These are phyloP conservation scores for Drosophila histrio DNA, from an alignment of 2,888 invertebrate genomes.

Conservation along the genomic window DNA sequence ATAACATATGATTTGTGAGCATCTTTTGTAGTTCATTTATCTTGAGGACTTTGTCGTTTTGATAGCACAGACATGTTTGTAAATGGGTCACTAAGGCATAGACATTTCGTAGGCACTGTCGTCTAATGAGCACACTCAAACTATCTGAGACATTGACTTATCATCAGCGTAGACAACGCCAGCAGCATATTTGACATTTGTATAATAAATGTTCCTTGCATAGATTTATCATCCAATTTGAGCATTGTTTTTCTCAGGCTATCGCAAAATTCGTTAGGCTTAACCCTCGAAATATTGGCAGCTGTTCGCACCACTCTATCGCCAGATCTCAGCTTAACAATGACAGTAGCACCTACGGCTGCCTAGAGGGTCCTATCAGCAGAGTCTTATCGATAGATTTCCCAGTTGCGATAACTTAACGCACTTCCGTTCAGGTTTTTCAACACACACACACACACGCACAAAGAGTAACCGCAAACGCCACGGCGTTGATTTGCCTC, in stretches of 20 bases:
- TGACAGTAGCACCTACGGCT: slow-evolving; percentile 42
- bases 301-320: slow-evolving; percentile 53
- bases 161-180: slow-evolving; percentile 7
- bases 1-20: slow-evolving; percentile 73
- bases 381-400: slow-evolving; percentile 49
- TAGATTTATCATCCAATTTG: slow-evolving; percentile 46
- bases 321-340: slow-evolving; percentile 21
- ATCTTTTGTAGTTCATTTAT: slow-evolving; percentile 75
- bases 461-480: slow-evolving; percentile 56
- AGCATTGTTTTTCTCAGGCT: slow-evolving; percentile 3
- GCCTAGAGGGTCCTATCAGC: slow-evolving; percentile 30
- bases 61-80: not conserved
- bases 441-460: slow-evolving; percentile 5
- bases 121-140: slow-evolving; percentile 20
- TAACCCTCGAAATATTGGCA: slow-evolving; percentile 45
- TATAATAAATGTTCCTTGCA: slow-evolving; percentile 32
- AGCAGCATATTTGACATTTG: slow-evolving; percentile 35
- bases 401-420: slow-evolving; percentile 48
- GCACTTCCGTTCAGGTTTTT: slow-evolving; percentile 50
- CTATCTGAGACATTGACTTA: slow-evolving; percentile 3
- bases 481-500: slow-evolving; percentile 30
- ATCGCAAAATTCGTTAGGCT: slow-evolving; percentile 34
- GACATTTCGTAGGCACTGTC: slow-evolving; percentile 34
- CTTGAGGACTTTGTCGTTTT: slow-evolving; percentile 42
- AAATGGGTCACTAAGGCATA: slow-evolving; percentile 62